Evolutionary conservation across 1,140 invertebrate genomes (phyloP), one percentile per base, ranked within the genome.

Genomic region (Rhopalosiphum padi): DNA sequence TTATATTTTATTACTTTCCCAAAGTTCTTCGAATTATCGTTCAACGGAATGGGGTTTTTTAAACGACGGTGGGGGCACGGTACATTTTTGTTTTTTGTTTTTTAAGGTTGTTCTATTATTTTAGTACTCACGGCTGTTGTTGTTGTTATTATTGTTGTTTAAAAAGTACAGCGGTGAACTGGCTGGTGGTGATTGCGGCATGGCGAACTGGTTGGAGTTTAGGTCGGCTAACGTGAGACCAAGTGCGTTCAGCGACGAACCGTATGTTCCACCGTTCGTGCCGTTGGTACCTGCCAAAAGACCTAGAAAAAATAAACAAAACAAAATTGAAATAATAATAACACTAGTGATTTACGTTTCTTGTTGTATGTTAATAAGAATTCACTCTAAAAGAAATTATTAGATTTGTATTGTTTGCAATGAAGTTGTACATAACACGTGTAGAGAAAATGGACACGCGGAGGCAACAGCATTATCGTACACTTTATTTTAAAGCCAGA

Each of bases 111-210:
- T 37, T 82, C 30, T n/a, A 11, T 55, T 41, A 35, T 83, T 35
- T n/a, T 35, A n/a, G 15, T 86, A 93, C 91, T 93, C 35, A 93
- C 91, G 91, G 5, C 91, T 93, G 46, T 82, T 92, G 77, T 91
- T 91, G 43, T 91, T 91, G 30, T 91, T 91, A 30, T 91, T 91
- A n/a, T 90, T 90, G 25, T 90, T 90, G 77, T 93, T 93, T 46
- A 93, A 53, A 53, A 93, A 93, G 77, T 93, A 93, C 3, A 93
- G 37, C 21, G 91, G 91, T 23, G 91, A 93, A 86, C 48, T 93
- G 30, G 91, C 48, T 21, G 91, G 91, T 51, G 91, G 91, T 25
- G 91, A 93, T 23, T 93, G 91, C 7, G 91, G 91, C 91, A 93
- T 93, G 30, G 91, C 82, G 8, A 93, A 93, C 35, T 93, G 91